A percentile compares a stretch with the other conserved stretches of the same genome.
Evolutionary conservation across 1,140 invertebrate genomes (phyloP).

Genomic region (Drosophila sulfurigaster): DNA sequence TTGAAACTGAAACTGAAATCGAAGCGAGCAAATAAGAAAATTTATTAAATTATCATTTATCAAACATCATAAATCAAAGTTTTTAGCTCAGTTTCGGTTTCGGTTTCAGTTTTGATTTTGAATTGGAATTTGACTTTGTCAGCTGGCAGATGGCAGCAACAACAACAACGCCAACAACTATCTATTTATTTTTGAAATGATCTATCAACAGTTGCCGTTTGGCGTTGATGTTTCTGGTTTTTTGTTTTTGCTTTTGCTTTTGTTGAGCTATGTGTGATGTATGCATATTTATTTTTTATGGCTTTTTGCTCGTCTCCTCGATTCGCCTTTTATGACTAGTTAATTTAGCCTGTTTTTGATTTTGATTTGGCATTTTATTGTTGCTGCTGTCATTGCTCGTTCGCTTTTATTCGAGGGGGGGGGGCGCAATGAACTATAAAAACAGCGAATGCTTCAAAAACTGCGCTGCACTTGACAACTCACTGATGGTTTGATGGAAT

Average conservation of each 20-base stretch:
- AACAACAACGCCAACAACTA: constrained; percentile 22
- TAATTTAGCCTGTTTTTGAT: constrained; percentile 78
- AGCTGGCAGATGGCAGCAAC: constrained; percentile 18
- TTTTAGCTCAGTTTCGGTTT: constrained; percentile 34
- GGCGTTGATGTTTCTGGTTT: constrained; percentile 44
- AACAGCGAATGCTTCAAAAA: constrained; percentile 61
- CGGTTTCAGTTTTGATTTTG: constrained; percentile 47
- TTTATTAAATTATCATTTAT: constrained; percentile 83
- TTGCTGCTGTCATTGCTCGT: constrained; percentile 42
- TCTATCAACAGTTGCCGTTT: constrained; percentile 81
- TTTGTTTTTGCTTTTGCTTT: constrained; percentile 1
- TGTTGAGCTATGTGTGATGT: no score
- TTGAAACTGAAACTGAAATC: constrained; percentile 37
- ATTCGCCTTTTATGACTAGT: constrained; percentile 70
- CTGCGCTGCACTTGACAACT: constrained; percentile 72
- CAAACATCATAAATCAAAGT: constrained; percentile 80
- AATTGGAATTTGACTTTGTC: constrained; percentile 45
- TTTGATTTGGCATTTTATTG: constrained; percentile 72
- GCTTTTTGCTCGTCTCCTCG: constrained; percentile 25
- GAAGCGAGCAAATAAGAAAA: constrained; percentile 63
- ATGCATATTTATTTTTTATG: constrained; percentile 30
- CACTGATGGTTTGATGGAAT: constrained; percentile 47
- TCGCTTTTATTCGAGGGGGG: constrained; percentile 44
- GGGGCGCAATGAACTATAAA: constrained; percentile 76
- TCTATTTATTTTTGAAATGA: constrained; percentile 58